A percentile compares a stretch with the other conserved stretches of the same genome.
Evolutionary conservation across 2,888 invertebrate genomes (phyloP).

Genomic region (Clitarchus hookeri): DNA sequence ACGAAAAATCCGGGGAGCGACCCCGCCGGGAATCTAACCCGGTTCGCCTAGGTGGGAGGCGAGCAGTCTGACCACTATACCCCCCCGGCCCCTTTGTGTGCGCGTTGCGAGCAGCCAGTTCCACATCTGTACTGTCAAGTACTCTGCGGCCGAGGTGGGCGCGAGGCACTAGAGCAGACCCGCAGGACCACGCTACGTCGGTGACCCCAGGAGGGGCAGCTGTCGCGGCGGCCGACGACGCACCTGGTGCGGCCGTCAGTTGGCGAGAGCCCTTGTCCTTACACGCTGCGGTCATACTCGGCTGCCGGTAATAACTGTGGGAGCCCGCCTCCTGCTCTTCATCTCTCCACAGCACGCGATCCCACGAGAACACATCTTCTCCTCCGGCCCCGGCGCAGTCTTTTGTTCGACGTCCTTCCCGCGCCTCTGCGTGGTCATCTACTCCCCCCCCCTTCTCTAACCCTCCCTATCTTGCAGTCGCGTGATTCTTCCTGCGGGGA

Average conservation of each 20-base stretch:
- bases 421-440: neutral
- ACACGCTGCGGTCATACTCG: neutral
- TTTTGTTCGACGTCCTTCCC: neutral
- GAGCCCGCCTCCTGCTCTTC: neutral
- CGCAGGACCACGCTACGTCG: neutral
- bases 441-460: neutral
- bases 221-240: neutral
- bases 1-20: too few relatives aligned
- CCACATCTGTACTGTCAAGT: too few relatives aligned
- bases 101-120: too few relatives aligned
- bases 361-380: neutral
- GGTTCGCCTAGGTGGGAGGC: too few relatives aligned
- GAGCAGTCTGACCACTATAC: too few relatives aligned
- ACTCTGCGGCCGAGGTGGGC: too few relatives aligned
- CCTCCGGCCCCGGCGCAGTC: neutral
- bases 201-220: neutral
- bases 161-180: too few relatives aligned
- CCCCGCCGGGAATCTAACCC: too few relatives aligned
- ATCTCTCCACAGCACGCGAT: neutral
- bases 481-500: neutral
- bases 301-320: constrained; percentile 10
- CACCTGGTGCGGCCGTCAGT: neutral
- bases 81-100: too few relatives aligned
- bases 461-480: neutral
- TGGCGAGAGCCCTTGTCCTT: neutral